Evolutionary conservation across 2,797 vertebrate genomes (phyloP), one percentile per base, ranked within the genome.

Genomic region (Gymnocypris eckloni): DNA sequence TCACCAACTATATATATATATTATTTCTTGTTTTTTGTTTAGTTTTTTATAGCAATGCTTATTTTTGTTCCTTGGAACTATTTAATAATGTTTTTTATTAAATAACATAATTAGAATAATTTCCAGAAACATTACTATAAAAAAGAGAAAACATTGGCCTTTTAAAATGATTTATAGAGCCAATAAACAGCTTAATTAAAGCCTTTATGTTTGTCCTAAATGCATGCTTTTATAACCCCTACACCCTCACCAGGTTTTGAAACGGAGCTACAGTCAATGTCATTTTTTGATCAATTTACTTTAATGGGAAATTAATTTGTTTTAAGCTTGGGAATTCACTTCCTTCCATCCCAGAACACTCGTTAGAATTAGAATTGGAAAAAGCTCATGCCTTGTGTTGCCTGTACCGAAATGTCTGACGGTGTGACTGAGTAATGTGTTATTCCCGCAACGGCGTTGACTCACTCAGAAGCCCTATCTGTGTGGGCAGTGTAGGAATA

Each of bases 401-500:
- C n/a, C n/a, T 56, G 59, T 43, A 67, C 48, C 43, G 79, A 86
- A 93, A 86, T 28, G 28, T 67, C 56, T 85, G 89, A 88, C 86
- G 86, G 78, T 87, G 82, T 90, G 89, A 90, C 85, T 82, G 91
- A 91, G 92, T 86, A 91, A 90, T 92, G 91, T 94, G 93, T 93
- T 92, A 91, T 91, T 90, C 78, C 88, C 92, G 90, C 81, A 88
- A 88, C 73, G 86, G 90, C 92, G 93, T 93, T 94, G 95, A 93
- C 89, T 92, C 92, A 91, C 91, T 91, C 91, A 91, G 90, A 92
- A 71, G 90, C 91, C 90, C 91, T 92, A 92, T 93, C 91, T 93
- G 93, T 91, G 94, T 94, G 92, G 94, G 93, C 91, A 93, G 92
- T 90, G 91, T 92, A 92, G 92, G 92, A 94, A 94, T 94, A 92